These are phyloP conservation scores for Cyanoramphus novaezelandiae DNA, from an alignment of 2,113 vertebrate genomes.

Conservation along the genomic window DNA sequence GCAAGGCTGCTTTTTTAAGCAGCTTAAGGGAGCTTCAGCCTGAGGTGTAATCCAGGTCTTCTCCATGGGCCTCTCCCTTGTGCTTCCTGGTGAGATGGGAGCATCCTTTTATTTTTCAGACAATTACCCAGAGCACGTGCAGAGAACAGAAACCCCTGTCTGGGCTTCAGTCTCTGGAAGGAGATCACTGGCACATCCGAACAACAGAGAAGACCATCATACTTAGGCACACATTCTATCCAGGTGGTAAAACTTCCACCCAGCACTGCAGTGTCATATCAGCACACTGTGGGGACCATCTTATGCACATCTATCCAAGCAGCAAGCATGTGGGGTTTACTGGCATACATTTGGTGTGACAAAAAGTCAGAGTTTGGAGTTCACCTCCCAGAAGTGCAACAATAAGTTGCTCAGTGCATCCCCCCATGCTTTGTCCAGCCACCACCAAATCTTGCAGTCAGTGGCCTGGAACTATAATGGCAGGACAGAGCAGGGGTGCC, in stretches of 20 bases:
- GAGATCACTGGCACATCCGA: neutral
- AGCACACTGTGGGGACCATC: neutral
- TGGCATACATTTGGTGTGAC: neutral
- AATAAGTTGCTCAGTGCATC: neutral
- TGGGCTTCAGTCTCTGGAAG: neutral
- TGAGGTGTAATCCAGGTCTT: neutral
- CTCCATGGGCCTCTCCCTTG: neutral
- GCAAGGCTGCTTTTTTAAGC: neutral
- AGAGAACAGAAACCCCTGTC: neutral
- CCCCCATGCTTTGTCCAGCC: neutral
- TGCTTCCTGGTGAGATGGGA: neutral
- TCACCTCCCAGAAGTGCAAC: neutral
- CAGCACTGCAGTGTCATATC: rapidly evolving
- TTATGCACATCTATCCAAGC: neutral
- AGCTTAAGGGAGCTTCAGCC: neutral
- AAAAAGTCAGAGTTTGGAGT: neutral
- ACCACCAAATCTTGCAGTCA: rapidly evolving
- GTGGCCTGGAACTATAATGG: rapidly evolving
- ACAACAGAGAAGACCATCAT: neutral
- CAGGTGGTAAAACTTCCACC: neutral
- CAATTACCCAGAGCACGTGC: neutral
- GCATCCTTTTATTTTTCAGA: neutral
- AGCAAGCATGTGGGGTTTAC: neutral
- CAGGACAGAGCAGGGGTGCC: neutral
- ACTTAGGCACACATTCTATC: neutral